Base-by-base conservation (phyloP, 2,888 invertebrate genomes). In the Tinea trinotella region DNA sequence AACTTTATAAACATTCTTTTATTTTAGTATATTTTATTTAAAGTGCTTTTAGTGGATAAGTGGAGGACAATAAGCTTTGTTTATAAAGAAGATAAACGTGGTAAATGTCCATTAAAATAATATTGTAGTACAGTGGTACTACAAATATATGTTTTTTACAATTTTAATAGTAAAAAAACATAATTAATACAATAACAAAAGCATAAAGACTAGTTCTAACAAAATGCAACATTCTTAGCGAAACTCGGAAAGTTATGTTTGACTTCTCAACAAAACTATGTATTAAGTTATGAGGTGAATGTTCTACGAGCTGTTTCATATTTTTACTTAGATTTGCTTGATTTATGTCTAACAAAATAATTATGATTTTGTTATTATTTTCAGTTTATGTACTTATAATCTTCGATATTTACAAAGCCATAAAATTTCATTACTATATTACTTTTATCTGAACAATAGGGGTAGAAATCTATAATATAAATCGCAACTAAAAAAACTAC, bases 401-500 rank as follows among this genome's bases (percentile, higher is more conserved):
- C n/a, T n/a, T 30, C 7, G 30, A 7, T 30, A 30, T 30, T 30
- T 7, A 2, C 1, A 30, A 30, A 30, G n/a, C 30, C n/a, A 10
- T 30, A 10, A 30, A 7, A 30, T 30, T 30, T 30, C 30, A 30
- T 7, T 10, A 30, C n/a, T 30, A 30, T 30, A 30, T 30, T 7
- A 30, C 9, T 30, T n/a, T 2, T n/a, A 30, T 30, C 30, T n/a
- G 30, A 30, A 30, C 30, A 30, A 30, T 30, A 30, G 30, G 30
- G 30, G 30, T 30, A n/a, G n/a, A 30, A 40, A 2, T 13, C 6
- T 40, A 12, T 40, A 62, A 70, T 66, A 69, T 68, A 74, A 75
- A 80, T 80, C 74, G 77, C 74, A 68, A 61, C 58, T 64, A 74
- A 66, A 60, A 59, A 61, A 62, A 59, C 58, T 62, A 61, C 74